Conservation (phyloP, 23 tunicate genomes). For the Botrylloides violaceus region DNA sequence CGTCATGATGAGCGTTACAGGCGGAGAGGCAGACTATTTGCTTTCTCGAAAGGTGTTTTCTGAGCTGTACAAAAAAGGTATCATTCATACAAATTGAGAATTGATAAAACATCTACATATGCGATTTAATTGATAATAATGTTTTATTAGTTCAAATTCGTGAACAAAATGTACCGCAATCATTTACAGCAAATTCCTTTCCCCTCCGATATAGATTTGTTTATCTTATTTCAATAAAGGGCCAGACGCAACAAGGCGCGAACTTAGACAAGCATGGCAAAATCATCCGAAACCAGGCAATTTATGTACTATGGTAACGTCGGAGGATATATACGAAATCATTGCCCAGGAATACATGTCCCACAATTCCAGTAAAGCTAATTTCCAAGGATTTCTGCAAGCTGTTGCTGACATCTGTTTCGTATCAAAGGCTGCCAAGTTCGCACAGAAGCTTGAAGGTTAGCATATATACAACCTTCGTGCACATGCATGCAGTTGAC, state of each 20-base stretch:
- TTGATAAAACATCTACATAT: no score
- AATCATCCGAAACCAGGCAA: no score
- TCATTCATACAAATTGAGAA: no score
- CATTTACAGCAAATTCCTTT: no score
- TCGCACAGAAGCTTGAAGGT: constrained; percentile 27
- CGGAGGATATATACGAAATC: not conserved
- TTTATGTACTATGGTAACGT: not conserved
- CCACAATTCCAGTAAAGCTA: not conserved
- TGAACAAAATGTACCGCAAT: no score
- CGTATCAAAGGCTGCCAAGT: constrained; percentile 11
- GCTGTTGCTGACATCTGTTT: constrained; percentile 42
- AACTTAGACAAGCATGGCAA: not conserved
- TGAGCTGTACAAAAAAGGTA: constrained; percentile 27
- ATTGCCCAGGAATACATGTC: not conserved
- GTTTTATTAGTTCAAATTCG: not conserved
- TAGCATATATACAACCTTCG: not conserved
- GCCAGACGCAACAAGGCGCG: not conserved
- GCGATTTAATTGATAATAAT: no score
- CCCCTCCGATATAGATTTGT: no score
- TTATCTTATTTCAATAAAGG: no score
- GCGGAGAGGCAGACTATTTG: constrained; percentile 61
- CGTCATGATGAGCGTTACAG: constrained; percentile 42
- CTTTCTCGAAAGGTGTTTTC: constrained; percentile 36
- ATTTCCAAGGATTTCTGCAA: constrained; percentile 10
- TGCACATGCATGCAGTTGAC: no score